Evolutionary conservation across 2,797 vertebrate species (phyloP), one percentile per base, ranked within the genome.

Genomic region (Sebastes elongatus): DNA sequence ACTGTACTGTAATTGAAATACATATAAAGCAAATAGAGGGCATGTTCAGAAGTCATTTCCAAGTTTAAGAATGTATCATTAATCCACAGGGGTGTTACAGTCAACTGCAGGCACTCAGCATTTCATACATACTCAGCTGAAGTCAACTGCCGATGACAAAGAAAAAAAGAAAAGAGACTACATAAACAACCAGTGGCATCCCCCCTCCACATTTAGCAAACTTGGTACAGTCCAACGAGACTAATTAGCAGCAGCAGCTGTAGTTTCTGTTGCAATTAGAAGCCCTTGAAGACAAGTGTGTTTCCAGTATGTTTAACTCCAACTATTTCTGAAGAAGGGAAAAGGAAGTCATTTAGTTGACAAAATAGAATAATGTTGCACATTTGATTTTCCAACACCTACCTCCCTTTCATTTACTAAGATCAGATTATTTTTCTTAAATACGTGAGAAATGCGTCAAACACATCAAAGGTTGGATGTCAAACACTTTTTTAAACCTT

Each of bases 231-330:
- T 52, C 66, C 63, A 65, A 30, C 2, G 10, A 77, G 56, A 77
- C 60, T 52, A 74, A 86, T 77, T 46, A 74, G 49, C 70, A 74
- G 60, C 70, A 76, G 52, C 66, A 77, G 72, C 66, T 75, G 71
- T 65, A 71, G 33, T 65, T 57, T 60, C 56, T 55, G 42, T 65
- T 32, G 59, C 25, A 71, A 68, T 77, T 71, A 64, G 16, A 35
- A 52, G 60, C 35, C 65, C 68, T 64, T 71, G 30, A 74, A 74
- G 60, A 82, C 53, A 70, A 68, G 23, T 56, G 23, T 65, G 57
- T 80, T 71, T 42, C 13, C 32, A 75, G 7, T 55, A 14, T 82
- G 25, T 74, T 57, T 71, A 16, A 74, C 59, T 78, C 35, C 0
- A 62, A 30, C 10, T 23, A 3, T 33, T 64, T 78, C 11, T 7